Conservation (phyloP, 2,888 invertebrate genomes). For the Nysson spinosus region DNA sequence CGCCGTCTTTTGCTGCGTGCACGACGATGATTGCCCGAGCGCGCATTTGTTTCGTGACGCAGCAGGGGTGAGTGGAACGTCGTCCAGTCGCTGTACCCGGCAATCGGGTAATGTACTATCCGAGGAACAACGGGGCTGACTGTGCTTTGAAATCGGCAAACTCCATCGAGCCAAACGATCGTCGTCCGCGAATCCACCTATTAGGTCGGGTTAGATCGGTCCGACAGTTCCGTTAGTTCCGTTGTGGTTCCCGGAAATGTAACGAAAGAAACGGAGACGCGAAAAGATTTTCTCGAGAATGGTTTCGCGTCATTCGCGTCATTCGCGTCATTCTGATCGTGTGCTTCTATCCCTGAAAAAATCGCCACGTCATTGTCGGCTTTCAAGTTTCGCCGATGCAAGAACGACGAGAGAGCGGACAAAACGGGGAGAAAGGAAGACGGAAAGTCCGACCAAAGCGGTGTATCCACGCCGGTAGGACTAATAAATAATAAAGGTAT, state of each 20-base stretch:
- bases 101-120: constrained; percentile 11
- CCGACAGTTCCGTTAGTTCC: too few relatives aligned
- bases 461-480: constrained; percentile 62
- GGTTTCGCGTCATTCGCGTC: constrained; percentile 17
- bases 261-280: neutral
- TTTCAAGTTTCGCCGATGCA: constrained; percentile 63
- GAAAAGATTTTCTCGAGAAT: constrained; percentile 9
- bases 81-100: constrained; percentile 16
- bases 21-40: constrained; percentile 69
- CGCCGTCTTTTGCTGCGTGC: constrained; percentile 53
- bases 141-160: too few relatives aligned
- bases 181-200: too few relatives aligned
- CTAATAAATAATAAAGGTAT: constrained; percentile 74
- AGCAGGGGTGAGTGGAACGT: constrained; percentile 63
- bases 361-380: constrained; percentile 68
- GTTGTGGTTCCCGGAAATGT: too few relatives aligned
- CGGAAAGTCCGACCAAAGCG: constrained; percentile 41
- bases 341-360: constrained; percentile 47
- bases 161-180: too few relatives aligned
- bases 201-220: too few relatives aligned
- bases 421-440: constrained; percentile 25
- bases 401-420: constrained; percentile 4
- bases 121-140: constrained; percentile 37
- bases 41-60: constrained; percentile 76
- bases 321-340: constrained; percentile 19